Evolutionary conservation across 1,140 invertebrate species (phyloP).

Genomic region (Neoseiulus cucumeris): DNA sequence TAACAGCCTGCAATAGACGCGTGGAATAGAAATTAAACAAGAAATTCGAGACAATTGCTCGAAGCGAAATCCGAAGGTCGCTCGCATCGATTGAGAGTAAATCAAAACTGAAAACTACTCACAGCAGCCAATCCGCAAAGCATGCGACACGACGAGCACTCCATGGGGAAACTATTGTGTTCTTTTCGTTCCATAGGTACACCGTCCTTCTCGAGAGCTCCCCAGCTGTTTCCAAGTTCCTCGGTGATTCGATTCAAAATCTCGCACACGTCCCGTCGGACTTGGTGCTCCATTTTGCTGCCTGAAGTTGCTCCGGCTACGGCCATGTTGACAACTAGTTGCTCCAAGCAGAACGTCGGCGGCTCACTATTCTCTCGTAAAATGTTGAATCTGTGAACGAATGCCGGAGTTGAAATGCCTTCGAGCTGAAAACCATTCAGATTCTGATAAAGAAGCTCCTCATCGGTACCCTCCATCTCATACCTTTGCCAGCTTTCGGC

Average conservation of each 20-base stretch:
- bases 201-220: background rate
- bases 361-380: conserved; percentile 64
- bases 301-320: conserved; percentile 43
- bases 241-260: conserved; percentile 23
- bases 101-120: no score
- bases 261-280: conserved; percentile 17
- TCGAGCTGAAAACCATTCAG: no score
- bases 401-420: background rate
- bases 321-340: conserved; percentile 53
- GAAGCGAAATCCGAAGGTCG: no score
- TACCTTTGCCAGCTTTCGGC: conserved; percentile 47
- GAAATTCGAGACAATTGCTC: no score
- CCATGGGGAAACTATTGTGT: background rate
- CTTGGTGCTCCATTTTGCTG: conserved; percentile 39
- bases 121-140: background rate
- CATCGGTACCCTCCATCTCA: background rate
- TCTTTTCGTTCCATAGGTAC: conserved; percentile 9
- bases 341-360: conserved; percentile 70
- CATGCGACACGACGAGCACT: background rate
- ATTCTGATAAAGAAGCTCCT: no score
- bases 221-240: conserved; percentile 14
- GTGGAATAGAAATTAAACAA: no score
- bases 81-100: no score
- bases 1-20: conserved; percentile 13
- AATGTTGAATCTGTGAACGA: conserved; percentile 35